Conservation (phyloP, 2,797 vertebrate species). For the Oreonectes daqikongensis region DNA sequence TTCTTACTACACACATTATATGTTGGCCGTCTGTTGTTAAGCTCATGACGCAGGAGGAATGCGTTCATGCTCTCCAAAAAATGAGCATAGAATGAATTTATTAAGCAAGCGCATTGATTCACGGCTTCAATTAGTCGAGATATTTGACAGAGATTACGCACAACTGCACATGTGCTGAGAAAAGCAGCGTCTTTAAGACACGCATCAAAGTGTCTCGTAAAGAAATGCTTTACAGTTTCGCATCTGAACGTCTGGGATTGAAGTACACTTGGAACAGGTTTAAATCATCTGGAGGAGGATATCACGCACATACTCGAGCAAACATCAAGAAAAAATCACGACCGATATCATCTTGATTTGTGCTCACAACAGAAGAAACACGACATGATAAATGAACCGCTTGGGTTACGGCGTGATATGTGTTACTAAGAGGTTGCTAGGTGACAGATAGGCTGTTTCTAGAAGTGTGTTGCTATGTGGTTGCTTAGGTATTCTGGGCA, state of each 20-base stretch:
- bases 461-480: too few species aligned
- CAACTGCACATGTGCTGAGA: conserved; percentile 8
- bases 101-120: conserved; percentile 36
- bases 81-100: conserved; percentile 31
- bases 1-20: too few species aligned
- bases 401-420: background rate
- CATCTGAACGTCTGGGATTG: conserved; percentile 26
- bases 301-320: background rate
- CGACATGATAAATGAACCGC: background rate
- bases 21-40: conserved; percentile 37
- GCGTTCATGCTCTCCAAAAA: conserved; percentile 28
- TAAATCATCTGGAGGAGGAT: conserved; percentile 31
- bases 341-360: background rate
- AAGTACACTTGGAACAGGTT: conserved; percentile 13
- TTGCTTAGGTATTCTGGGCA: too few species aligned
- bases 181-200: background rate
- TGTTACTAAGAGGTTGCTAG: background rate
- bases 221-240: conserved; percentile 35
- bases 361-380: background rate
- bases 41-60: conserved; percentile 56
- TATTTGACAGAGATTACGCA: conserved; percentile 23
- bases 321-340: background rate
- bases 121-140: conserved; percentile 34
- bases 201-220: conserved; percentile 32
- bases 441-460: background rate